Base-by-base conservation (phyloP, 2,888 invertebrate genomes). In the Drosophila nr. medialis region DNA sequence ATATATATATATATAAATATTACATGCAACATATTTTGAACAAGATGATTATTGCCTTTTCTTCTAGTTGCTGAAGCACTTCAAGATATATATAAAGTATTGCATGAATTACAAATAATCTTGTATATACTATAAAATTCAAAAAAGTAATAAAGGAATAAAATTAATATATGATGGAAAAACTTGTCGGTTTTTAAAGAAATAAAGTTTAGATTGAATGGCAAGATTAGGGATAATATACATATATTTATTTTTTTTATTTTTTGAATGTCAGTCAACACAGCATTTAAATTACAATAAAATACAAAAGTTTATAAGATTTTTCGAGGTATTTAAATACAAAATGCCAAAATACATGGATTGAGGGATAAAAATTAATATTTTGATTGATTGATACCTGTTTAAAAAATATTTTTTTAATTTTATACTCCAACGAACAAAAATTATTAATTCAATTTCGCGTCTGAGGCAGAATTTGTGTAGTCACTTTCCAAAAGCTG, bases 401-500 rank as follows among this genome's bases (percentile, higher is more conserved):
- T 1, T 11, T 21, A 11, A 45, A 1, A 45, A 13, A 21, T 18
- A 18, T 5, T 27, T 27, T 27, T 27, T 5, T 18, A 18, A 49
- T 45, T 45, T 24, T 1, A 49, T 27, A 27, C 18, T 27, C 10
- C 1, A 49, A 27, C 27, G 15, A 27, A 27, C 3, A 27, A 40
- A 27, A 45, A 15, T 24, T 8, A 38, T n/a, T 7, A 29, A 80
- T 58, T 61, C 15, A 49, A 65, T 55, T 66, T 64, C 45, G 29
- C 45, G 24, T 36, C 42, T 38, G 27, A 58, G 61, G 34, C 55
- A 24, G 45, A 77, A 63, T 64, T 64, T 29, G 55, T 21, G 30
- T 55, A 58, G 21, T 15, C 56, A 77, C 70, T 80, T 80, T 77
- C 81, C 63, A 77, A 80, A 63, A 36, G 67, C 30, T 64, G 58